Percentiles rank a stretch among this genome's conserved stretches.
These are phyloP conservation scores for Atta texana DNA, from an alignment of 1,140 invertebrate genomes.

Conservation along the genomic window DNA sequence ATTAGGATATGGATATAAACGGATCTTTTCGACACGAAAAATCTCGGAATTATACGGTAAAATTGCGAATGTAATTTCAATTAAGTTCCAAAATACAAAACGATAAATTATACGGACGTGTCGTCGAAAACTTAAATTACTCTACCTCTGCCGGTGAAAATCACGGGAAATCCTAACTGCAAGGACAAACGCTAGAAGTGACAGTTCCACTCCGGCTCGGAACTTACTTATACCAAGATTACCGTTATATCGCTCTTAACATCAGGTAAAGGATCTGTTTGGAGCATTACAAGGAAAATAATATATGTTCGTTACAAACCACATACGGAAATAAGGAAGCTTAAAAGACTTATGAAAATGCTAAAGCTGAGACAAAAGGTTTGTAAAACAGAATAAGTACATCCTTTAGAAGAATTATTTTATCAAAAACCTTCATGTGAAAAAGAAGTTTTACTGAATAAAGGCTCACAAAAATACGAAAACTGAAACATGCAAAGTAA, in stretches of 20 bases:
- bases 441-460: not conserved
- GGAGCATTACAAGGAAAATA: not conserved
- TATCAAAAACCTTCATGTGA: not conserved
- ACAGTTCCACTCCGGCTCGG: not conserved
- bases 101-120: slow-evolving; percentile 12
- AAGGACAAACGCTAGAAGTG: not conserved
- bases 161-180: slow-evolving; percentile 12
- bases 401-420: slow-evolving; percentile 5
- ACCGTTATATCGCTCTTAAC: not conserved
- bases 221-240: slow-evolving; percentile 13
- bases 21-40: not conserved
- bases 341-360: not conserved
- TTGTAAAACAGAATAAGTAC: not conserved
- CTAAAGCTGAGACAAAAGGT: not conserved
- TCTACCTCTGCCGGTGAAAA: not conserved
- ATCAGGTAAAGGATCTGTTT: not conserved
- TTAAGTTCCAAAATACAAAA: slow-evolving; percentile 39
- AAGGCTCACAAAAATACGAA: not conserved
- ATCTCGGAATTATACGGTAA: not conserved
- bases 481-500: not conserved
- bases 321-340: not conserved
- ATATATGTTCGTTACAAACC: not conserved
- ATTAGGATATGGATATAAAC: not conserved
- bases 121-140: slow-evolving; percentile 48
- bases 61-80: slow-evolving; percentile 17